A percentile compares a stretch with the other conserved stretches of the same genome.
Conservation (phyloP, 2,113 vertebrate species). For the Oncorhynchus gorbuscha region DNA sequence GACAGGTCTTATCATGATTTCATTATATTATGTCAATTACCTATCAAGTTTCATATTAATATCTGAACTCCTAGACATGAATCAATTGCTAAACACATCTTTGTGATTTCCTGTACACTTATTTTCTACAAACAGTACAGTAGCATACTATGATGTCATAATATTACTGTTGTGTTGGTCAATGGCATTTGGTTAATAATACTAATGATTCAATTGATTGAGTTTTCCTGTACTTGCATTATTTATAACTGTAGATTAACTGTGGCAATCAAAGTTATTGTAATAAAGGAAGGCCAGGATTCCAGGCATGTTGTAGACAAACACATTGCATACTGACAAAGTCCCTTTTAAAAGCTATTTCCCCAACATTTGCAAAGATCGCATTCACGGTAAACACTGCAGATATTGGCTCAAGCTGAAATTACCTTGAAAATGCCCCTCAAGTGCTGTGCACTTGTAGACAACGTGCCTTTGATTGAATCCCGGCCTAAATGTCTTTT, state of each 20-base stretch:
- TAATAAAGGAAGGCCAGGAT: background rate
- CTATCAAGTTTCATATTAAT: background rate
- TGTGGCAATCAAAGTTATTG: background rate
- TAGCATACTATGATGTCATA: too few relatives aligned
- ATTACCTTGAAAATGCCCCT: too few relatives aligned
- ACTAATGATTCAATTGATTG: background rate
- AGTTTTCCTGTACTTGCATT: background rate
- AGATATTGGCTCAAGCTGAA: too few relatives aligned
- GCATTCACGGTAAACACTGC: too few relatives aligned
- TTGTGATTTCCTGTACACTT: background rate
- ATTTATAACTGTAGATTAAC: background rate
- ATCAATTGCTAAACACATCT: background rate
- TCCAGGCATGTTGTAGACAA: too few relatives aligned
- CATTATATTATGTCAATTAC: background rate
- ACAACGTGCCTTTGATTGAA: too few relatives aligned
- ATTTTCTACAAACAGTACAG: too few relatives aligned
- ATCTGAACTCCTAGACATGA: background rate
- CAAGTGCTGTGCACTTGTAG: too few relatives aligned
- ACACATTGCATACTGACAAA: too few relatives aligned
- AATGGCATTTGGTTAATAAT: background rate
- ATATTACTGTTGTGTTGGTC: background rate
- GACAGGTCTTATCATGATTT: background rate
- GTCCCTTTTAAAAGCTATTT: too few relatives aligned
- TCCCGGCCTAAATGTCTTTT: too few relatives aligned
- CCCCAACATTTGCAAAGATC: too few relatives aligned